Evolutionary conservation across 2,797 vertebrate species (phyloP).

Genomic region (Falco peregrinus): DNA sequence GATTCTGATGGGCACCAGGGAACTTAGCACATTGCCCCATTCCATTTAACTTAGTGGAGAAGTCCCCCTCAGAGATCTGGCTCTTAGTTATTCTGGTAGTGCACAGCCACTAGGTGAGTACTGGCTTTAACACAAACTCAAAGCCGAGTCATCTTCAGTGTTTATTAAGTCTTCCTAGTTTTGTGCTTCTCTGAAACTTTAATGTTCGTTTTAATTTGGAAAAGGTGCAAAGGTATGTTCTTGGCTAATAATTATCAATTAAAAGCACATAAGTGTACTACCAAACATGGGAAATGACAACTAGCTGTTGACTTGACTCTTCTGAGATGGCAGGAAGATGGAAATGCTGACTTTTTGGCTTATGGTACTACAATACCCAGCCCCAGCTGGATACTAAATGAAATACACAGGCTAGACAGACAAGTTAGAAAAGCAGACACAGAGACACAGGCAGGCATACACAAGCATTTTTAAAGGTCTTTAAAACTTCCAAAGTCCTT

Average conservation of each 20-base stretch:
- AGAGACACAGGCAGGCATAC: not conserved
- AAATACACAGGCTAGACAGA: not conserved
- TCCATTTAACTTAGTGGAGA: not conserved
- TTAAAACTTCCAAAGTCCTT: not conserved
- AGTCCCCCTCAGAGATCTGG: not conserved
- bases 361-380: not conserved
- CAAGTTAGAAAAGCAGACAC: not conserved
- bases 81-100: not conserved
- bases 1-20: not conserved
- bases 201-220: not conserved
- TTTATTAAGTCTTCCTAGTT: not conserved
- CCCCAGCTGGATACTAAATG: not conserved
- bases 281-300: not conserved
- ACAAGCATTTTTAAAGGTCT: not conserved
- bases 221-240: not conserved
- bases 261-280: not conserved
- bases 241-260: not conserved
- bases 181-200: not conserved
- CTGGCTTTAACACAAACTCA: not conserved
- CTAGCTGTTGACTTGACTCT: not conserved
- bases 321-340: not conserved
- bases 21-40: not conserved
- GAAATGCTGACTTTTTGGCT: not conserved
- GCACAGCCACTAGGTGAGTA: not conserved
- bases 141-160: not conserved